Evolutionary conservation across 2,113 vertebrate genomes (phyloP).

Genomic region (Xiphias gladius): DNA sequence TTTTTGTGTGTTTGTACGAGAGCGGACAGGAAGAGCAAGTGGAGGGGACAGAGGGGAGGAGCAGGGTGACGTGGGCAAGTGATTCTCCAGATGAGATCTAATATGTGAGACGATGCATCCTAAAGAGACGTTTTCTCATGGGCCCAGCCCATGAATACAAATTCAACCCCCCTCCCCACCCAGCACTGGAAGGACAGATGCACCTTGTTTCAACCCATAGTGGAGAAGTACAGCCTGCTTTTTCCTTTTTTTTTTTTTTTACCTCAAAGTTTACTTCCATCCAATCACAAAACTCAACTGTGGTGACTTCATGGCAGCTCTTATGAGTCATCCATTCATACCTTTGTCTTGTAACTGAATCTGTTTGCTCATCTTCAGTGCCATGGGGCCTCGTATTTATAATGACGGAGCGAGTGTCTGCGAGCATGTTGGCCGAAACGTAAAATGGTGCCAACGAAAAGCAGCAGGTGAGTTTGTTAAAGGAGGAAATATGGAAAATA

Average conservation of each 20-base stretch:
- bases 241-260: conserved; percentile 54
- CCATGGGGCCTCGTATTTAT: conserved; percentile 73
- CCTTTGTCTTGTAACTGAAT: conserved; percentile 69
- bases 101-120: conserved; percentile 84
- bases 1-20: conserved; percentile 37
- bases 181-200: conserved; percentile 79
- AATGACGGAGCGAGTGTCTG: conserved; percentile 63
- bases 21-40: conserved; percentile 70
- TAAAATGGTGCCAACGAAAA: conserved; percentile 67
- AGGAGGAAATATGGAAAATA: conserved; percentile 41
- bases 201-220: conserved; percentile 80
- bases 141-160: conserved; percentile 84
- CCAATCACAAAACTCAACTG: conserved; percentile 77
- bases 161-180: conserved; percentile 72
- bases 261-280: conserved; percentile 60
- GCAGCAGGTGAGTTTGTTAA: conserved; percentile 75
- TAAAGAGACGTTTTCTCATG: conserved; percentile 88
- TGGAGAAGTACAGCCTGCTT: conserved; percentile 66
- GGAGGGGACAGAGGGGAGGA: conserved; percentile 76
- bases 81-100: conserved; percentile 86
- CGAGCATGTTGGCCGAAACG: conserved; percentile 59
- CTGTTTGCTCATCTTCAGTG: conserved; percentile 64
- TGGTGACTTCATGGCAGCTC: conserved; percentile 76
- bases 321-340: conserved; percentile 84
- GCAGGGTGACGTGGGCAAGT: conserved; percentile 71